A percentile compares a stretch with the other conserved stretches of the same genome.
Evolutionary conservation across 2,888 invertebrate genomes (phyloP).

Genomic region (Troilus luridus): DNA sequence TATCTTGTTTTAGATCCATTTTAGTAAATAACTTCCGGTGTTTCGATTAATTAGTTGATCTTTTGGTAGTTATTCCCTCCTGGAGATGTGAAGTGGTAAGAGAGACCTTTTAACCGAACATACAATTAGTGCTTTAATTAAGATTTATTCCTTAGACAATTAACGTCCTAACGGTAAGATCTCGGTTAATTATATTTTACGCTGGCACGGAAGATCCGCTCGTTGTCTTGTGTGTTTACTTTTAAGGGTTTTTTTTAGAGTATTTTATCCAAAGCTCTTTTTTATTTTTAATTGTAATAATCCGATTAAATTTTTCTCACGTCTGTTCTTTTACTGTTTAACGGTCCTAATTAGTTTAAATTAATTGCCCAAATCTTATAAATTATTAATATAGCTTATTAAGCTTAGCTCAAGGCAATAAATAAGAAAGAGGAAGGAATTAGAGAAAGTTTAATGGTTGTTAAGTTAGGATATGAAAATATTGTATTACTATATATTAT

Average conservation of each 20-base stretch:
- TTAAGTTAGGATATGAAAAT: too few species aligned
- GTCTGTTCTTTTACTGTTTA: too few species aligned
- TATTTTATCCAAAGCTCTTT: background rate
- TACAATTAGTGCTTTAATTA: background rate
- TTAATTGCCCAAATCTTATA: too few species aligned
- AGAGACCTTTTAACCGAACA: conserved; percentile 1
- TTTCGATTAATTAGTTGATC: background rate
- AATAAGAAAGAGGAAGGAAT: too few species aligned
- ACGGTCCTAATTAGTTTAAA: too few species aligned
- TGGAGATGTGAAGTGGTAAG: conserved; percentile 5
- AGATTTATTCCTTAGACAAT: conserved; percentile 8
- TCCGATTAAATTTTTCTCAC: background rate
- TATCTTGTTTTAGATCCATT: background rate
- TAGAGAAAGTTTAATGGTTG: too few species aligned
- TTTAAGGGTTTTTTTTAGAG: background rate
- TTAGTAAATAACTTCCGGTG: background rate
- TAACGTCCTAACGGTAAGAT: background rate
- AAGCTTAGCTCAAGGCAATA: too few species aligned
- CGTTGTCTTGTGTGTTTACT: background rate
- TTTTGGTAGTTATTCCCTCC: background rate
- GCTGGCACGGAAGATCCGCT: background rate
- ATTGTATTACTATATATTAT: too few species aligned
- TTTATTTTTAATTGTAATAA: background rate
- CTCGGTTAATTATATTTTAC: background rate
- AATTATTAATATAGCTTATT: too few species aligned